Percentiles rank a stretch among this genome's conserved stretches.
Evolutionary conservation across 2,888 invertebrate genomes (phyloP).

Genomic region (Glyphotaelius pellucidus): DNA sequence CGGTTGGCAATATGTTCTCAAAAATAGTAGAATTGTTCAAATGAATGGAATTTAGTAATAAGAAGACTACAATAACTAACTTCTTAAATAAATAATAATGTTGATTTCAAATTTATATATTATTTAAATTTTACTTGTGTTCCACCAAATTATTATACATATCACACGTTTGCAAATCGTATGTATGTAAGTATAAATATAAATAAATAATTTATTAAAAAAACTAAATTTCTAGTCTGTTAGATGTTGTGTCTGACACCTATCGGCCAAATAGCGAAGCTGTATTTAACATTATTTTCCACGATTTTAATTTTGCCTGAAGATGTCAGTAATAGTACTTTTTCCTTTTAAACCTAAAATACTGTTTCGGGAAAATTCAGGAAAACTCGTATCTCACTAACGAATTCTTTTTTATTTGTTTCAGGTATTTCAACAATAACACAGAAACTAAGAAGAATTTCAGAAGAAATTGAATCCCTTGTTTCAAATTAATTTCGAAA

Average conservation of each 20-base stretch:
- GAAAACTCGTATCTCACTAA: neutral
- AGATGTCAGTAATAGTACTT: constrained; percentile 4
- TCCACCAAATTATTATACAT: no score
- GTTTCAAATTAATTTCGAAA: neutral
- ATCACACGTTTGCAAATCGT: no score
- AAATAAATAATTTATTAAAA: neutral
- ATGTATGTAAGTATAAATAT: no score
- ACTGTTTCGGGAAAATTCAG: neutral
- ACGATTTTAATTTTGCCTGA: neutral
- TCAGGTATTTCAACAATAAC: constrained; percentile 20
- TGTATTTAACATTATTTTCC: neutral
- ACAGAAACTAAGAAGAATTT: neutral
- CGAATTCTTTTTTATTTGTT: neutral
- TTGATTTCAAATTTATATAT: no score
- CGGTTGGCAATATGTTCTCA: no score
- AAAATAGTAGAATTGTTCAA: no score
- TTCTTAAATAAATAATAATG: no score
- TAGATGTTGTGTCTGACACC: neutral
- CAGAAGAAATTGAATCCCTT: neutral
- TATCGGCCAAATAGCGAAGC: neutral
- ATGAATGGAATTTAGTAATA: no score
- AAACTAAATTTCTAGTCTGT: neutral
- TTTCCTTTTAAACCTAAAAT: neutral
- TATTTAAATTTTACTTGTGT: no score
- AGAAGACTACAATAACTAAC: no score